A percentile compares a stretch with the other conserved stretches of the same genome.
Conservation (phyloP, 2,888 invertebrate genomes). For the Lithophane socia region DNA sequence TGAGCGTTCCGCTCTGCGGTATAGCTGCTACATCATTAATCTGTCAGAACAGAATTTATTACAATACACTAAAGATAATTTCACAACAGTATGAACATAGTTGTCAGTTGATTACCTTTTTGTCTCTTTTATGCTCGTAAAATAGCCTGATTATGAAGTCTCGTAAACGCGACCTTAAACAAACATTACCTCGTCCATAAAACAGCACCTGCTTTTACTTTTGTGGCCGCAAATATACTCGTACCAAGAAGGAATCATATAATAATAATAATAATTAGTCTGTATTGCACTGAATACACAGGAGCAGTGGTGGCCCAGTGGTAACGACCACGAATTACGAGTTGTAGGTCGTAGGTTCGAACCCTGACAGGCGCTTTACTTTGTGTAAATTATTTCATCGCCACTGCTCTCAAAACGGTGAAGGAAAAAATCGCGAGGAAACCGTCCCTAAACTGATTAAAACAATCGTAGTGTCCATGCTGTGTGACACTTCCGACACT, state of each 20-base stretch:
- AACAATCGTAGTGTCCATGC: background rate
- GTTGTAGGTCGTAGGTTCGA: too few species aligned
- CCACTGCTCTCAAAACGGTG: too few species aligned
- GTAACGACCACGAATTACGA: too few species aligned
- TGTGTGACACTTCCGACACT: slow-evolving; percentile 1
- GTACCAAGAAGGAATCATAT: too few species aligned
- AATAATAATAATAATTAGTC: background rate
- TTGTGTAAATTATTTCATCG: too few species aligned
- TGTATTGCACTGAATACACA: too few species aligned
- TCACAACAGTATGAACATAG: background rate
- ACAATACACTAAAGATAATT: background rate
- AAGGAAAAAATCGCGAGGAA: too few species aligned
- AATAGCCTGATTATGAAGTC: background rate
- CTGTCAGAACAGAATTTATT: slow-evolving; percentile 35
- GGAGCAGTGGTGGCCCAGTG: too few species aligned
- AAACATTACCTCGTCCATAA: background rate
- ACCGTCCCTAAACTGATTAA: slow-evolving; percentile 5
- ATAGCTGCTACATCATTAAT: slow-evolving; percentile 6
- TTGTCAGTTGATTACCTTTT: background rate
- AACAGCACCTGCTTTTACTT: slow-evolving; percentile 9
- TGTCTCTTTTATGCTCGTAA: background rate
- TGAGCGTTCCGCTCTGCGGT: slow-evolving; percentile 11
- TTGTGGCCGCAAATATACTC: background rate
- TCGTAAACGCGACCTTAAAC: background rate
- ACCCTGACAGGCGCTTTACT: too few species aligned